A percentile compares a stretch with the other conserved stretches of the same genome.
These are phyloP conservation scores for Aphrocallistes beatrix DNA, from an alignment of 37 sponge, comb jelly and placozoan genomes.

Conservation along the genomic window DNA sequence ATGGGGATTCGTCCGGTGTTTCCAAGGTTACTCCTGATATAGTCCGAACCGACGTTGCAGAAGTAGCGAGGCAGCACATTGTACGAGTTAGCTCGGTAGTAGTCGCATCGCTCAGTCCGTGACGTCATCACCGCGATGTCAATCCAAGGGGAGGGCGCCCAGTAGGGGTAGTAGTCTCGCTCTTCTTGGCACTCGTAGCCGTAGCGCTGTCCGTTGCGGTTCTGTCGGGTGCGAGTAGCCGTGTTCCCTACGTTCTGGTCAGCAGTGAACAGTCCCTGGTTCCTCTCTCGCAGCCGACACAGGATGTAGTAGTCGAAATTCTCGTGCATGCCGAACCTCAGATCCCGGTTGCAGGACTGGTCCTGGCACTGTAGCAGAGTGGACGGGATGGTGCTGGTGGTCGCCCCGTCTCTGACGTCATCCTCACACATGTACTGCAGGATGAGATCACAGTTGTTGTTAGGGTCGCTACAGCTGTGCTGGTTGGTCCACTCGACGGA, in stretches of 20 bases:
- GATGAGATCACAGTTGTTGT: conserved; percentile 86
- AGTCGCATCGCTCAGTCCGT: conserved; percentile 53
- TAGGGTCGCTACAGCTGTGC: conserved; percentile 87
- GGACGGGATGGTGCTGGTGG: conserved; percentile 88
- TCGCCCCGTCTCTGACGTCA: conserved; percentile 69
- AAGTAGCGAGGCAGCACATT: conserved; percentile 75
- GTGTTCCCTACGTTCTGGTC: conserved; percentile 52
- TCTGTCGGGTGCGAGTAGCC: conserved; percentile 90
- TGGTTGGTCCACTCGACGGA: conserved; percentile 98
- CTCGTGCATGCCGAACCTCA: conserved; percentile 94
- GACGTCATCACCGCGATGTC: conserved; percentile 91
- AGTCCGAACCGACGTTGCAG: conserved; percentile 51
- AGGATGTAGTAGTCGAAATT: conserved; percentile 71
- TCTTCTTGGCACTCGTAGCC: conserved; percentile 99
- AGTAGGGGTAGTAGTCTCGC: conserved; percentile 98
- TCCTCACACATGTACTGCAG: conserved; percentile 94
- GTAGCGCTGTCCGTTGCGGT: conserved; percentile 66
- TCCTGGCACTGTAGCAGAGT: conserved; percentile 53
- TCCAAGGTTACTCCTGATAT: conserved; percentile 29
- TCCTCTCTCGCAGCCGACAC: conserved; percentile 64
- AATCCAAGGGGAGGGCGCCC: conserved; percentile 97
- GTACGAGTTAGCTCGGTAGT: conserved; percentile 59
- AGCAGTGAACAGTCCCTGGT: conserved; percentile 88
- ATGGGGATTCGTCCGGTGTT: conserved; percentile 53
- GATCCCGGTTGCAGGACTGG: conserved; percentile 75